These are phyloP conservation scores for Homarus gammarus DNA, from an alignment of 2,888 invertebrate genomes.

Conservation along the genomic window DNA sequence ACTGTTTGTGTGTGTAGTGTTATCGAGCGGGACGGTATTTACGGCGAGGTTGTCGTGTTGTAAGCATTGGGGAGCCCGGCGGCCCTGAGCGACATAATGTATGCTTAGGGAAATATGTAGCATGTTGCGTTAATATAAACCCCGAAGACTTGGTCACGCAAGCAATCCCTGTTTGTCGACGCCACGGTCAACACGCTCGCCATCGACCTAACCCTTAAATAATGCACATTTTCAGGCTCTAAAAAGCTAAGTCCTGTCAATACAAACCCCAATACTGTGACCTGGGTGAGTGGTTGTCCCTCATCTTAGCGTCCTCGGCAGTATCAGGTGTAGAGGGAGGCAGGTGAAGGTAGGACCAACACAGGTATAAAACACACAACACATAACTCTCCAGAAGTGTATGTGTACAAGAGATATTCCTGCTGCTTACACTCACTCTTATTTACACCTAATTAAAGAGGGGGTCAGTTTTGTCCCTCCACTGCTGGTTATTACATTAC, in stretches of 20 bases:
- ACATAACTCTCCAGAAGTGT: constrained; percentile 39
- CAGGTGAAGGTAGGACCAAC: constrained; percentile 6
- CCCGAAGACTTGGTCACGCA: constrained; percentile 63
- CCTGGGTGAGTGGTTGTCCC: background rate
- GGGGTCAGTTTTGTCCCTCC: too few relatives aligned
- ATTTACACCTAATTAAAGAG: constrained; percentile 62
- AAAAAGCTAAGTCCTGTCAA: constrained; percentile 53
- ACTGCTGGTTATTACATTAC: too few relatives aligned
- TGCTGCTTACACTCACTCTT: constrained; percentile 40
- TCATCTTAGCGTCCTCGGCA: background rate
- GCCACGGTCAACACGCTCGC: constrained; percentile 47
- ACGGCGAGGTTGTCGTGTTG: background rate
- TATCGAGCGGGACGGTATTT: constrained; percentile 26
- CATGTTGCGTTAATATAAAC: constrained; percentile 65
- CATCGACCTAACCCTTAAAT: constrained; percentile 43
- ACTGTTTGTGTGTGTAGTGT: constrained; percentile 6
- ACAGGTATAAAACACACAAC: constrained; percentile 34
- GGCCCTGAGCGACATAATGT: constrained; percentile 47
- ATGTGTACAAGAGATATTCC: constrained; percentile 38
- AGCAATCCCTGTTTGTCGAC: constrained; percentile 53
- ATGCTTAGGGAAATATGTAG: constrained; percentile 59
- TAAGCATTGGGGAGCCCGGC: background rate
- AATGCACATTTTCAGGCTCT: constrained; percentile 42
- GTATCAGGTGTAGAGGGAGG: background rate
- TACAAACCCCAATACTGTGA: constrained; percentile 15